phyloP scores from a whole-genome alignment of 2,888 invertebrate species.

The Pocota personata region DNA sequence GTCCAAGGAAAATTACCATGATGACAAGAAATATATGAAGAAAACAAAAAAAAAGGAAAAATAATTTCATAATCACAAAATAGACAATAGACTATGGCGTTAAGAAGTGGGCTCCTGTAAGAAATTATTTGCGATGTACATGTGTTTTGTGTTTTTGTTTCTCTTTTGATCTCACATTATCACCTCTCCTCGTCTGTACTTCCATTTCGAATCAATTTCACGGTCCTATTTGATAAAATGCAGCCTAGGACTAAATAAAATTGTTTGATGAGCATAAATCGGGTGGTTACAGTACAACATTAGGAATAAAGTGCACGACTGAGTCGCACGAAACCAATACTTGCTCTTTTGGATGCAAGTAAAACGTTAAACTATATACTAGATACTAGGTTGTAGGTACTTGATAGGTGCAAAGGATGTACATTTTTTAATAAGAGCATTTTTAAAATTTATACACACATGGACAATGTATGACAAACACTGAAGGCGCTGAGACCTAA shows the following conservation, averaged over 20 bases:
- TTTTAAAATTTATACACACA: no score
- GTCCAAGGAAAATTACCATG: background rate
- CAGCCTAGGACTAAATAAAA: background rate
- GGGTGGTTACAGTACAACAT: no score
- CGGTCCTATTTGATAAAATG: background rate
- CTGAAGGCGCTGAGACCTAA: no score
- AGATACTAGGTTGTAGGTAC: no score
- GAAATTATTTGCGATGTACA: constrained; percentile 19
- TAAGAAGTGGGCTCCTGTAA: background rate
- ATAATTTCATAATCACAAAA: constrained; percentile 23
- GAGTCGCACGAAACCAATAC: no score
- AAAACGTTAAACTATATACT: no score
- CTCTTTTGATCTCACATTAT: background rate
- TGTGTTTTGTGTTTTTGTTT: background rate
- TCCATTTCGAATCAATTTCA: background rate
- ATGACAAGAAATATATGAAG: constrained; percentile 4
- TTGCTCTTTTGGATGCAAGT: no score
- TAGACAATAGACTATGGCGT: background rate
- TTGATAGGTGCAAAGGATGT: no score
- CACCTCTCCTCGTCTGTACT: background rate
- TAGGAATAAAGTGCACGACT: no score
- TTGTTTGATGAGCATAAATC: no score
- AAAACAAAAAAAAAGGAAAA: constrained; percentile 1
- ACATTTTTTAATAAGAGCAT: no score
- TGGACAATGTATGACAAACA: no score